Conservation (phyloP, 2,888 invertebrate species). For the Magallana nippona region DNA sequence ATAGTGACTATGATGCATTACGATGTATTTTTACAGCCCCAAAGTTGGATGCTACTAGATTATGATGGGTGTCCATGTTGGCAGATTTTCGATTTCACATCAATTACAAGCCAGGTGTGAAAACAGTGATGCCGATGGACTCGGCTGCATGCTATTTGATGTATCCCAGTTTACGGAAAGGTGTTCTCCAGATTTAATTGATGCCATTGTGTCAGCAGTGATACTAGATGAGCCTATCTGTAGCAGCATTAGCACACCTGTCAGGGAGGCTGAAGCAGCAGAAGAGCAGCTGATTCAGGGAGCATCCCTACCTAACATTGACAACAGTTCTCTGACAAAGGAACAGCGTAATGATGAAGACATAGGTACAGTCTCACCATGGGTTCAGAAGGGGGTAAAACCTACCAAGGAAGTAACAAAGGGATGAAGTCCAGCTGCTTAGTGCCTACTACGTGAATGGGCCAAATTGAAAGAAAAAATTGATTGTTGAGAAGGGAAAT, state of each 20-base stretch:
- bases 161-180: background rate
- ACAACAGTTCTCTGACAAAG: too few relatives aligned
- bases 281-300: too few relatives aligned
- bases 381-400: too few relatives aligned
- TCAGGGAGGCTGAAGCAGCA: background rate
- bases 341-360: too few relatives aligned
- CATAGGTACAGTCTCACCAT: too few relatives aligned
- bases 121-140: constrained; percentile 38
- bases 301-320: too few relatives aligned
- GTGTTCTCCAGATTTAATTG: constrained; percentile 38
- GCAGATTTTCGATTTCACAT: constrained; percentile 56
- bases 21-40: constrained; percentile 48
- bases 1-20: constrained; percentile 53
- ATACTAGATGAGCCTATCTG: background rate
- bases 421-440: too few relatives aligned
- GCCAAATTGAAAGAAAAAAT: background rate
- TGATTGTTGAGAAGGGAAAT: constrained; percentile 28
- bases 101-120: constrained; percentile 50
- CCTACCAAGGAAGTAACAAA: too few relatives aligned
- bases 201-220: constrained; percentile 16
- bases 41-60: constrained; percentile 51
- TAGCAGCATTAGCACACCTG: constrained; percentile 7
- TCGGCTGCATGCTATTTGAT: constrained; percentile 40
- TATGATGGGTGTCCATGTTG: constrained; percentile 51
- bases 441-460: too few relatives aligned